Evolutionary conservation across 2,113 vertebrate species (phyloP), one percentile per base, ranked within the genome.

Genomic region (Puma concolor): DNA sequence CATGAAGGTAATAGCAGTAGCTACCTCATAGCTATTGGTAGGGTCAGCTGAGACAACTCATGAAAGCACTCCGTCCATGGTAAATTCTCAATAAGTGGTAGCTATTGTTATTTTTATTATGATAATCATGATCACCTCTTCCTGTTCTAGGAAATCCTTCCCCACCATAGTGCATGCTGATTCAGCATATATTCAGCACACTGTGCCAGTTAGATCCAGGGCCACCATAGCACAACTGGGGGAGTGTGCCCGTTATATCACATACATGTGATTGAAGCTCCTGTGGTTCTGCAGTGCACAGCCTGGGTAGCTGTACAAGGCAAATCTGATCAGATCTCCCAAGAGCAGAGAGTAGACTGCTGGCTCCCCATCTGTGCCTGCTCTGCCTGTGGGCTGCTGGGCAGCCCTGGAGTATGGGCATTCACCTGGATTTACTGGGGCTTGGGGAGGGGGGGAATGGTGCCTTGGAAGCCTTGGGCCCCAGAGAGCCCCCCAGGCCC

Each of bases 31-130:
- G 63, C 1, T 21, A 74, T 21, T 36, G 72, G 2, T 38, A 85
- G 76, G 83, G 69, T 41, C 48, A 31, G 10, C 17, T 1, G 82
- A 76, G 92, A 41, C 10, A 7, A n/a, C 44, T 9, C 67, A 5
- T 0, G 12, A 0, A 67, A 31, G 29, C 1, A 21, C 67, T 29
- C 5, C 12, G 79, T 16, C 54, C 8, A 4, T 0, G 14, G 38
- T 7, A 10, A 71, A 48, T 7, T 25, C 52, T 41, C n/a, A 23
- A 27, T 6, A 3, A 44, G 29, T 1, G 19, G 72, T 1, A 60
- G 33, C 2, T 54, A 9, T 44, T 87, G 7, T 11, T 14, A 14
- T 21, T 17, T 64, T 41, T 64, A 88, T 64, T 82, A 82, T 69
- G 8, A 48, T 2, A 31, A 33, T 16, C 36, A 16, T 25, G 41